Evolutionary conservation across 2,797 vertebrate species (phyloP), one percentile per base, ranked within the genome.

Genomic region (Schizopygopsis malacanthus): DNA sequence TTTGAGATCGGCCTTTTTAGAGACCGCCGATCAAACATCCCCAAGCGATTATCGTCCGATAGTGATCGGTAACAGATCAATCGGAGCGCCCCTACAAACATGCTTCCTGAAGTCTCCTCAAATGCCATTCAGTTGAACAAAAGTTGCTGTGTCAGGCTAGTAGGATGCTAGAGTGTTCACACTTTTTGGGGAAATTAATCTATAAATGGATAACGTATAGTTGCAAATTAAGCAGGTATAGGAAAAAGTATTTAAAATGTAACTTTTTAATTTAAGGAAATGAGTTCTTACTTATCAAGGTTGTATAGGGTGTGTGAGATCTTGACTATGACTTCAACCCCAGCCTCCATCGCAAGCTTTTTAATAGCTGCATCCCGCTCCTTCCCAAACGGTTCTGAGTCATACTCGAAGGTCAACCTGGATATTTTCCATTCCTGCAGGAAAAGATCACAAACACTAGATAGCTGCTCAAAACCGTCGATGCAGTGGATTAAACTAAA

Each of bases 261-360:
- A 12, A 76, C 18, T 22, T n/a, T 79, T 50, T 25, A 61, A 52
- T 45, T 9, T 37, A 67, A 47, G 22, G 10, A 61, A 72, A 67
- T 63, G 1, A 69, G 22, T 8, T 76, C 93, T 86, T 89, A 96
- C 95, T 90, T 95, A 91, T 96, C 95, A 85, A 96, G 94, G 90
- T 96, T 93, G 56, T 96, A 96, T 71, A 96, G 94, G 1, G 95
- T 96, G 92, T 96, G 95, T 0, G 95, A 96, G 56, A 89, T 96
- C 89, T 95, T 95, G 73, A 96, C 94, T 8, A 89, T 94, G 90
- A 96, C 95, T 92, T 96, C 95, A 87, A 96, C 95, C 0, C 95
- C 95, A 0, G 95, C 95, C 91, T 96, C 95, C 92, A 91, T 95
- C 5, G 95, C 95, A 78, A 96, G 93, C 90, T 96, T 96, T 90